Percentiles rank a stretch among this genome's conserved stretches.
These are phyloP conservation scores for Tokudaia muenninki DNA, from an alignment of 2,797 vertebrate genomes.

Conservation along the genomic window DNA sequence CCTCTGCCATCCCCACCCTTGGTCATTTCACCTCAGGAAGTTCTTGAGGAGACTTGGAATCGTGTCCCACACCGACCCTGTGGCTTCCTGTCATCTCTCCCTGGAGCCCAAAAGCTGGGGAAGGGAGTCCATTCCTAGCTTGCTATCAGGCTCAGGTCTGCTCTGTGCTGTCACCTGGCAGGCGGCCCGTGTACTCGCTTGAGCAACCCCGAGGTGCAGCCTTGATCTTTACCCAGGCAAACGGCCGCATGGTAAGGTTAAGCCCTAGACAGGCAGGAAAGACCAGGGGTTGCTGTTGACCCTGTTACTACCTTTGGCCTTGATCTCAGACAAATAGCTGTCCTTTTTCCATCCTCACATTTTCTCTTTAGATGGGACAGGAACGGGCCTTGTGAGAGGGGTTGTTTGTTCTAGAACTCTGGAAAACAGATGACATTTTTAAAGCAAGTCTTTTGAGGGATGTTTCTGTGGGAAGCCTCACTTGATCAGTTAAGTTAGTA, in stretches of 20 bases:
- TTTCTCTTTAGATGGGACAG: neutral
- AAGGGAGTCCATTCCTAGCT: neutral
- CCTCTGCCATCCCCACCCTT: neutral
- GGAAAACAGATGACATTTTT: neutral
- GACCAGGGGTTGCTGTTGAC: neutral
- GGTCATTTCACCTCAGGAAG: neutral
- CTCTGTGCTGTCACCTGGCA: neutral
- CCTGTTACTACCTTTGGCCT: neutral
- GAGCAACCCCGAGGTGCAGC: neutral
- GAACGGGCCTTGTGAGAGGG: too few species aligned
- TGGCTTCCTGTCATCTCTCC: neutral
- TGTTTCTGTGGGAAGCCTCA: neutral
- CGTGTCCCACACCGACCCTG: neutral
- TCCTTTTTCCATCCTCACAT: neutral
- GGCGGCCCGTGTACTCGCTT: neutral
- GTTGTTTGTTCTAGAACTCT: neutral
- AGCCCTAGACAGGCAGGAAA: constrained; percentile 4
- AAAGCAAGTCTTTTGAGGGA: neutral
- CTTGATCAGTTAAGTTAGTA: neutral
- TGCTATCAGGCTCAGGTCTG: neutral
- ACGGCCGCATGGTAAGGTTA: neutral
- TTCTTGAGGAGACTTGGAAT: neutral
- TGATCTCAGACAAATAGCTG: neutral
- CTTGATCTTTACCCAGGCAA: constrained; percentile 20
- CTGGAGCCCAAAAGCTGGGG: neutral